Percentiles rank a stretch among this genome's conserved stretches.
phyloP scores from a whole-genome alignment of 2,797 vertebrate species.

The Hypotaenidia philippensis region DNA sequence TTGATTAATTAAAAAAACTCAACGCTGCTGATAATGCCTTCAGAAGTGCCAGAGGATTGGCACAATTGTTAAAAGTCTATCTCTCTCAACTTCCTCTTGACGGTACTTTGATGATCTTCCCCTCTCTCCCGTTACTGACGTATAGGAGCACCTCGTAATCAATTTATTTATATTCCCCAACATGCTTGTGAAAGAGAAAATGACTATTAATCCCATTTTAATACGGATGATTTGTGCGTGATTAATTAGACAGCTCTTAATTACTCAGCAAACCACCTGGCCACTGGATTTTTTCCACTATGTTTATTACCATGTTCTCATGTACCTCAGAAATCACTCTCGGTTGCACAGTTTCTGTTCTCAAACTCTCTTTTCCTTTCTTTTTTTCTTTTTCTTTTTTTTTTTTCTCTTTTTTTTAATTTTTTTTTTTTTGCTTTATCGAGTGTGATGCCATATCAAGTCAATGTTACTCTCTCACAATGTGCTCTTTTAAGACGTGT shows the following conservation, averaged over 20 bases:
- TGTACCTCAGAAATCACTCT: slow-evolving; percentile 92
- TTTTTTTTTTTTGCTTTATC: slow-evolving; percentile 86
- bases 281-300: slow-evolving; percentile 80
- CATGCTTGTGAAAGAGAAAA: neutral
- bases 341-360: slow-evolving; percentile 92
- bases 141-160: neutral
- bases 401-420: neutral
- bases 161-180: slow-evolving; percentile 27
- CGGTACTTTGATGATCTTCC: slow-evolving; percentile 13
- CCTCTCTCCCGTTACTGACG: neutral
- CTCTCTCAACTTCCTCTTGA: neutral
- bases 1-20: neutral
- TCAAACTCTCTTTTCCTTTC: slow-evolving; percentile 71
- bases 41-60: slow-evolving; percentile 43
- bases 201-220: neutral
- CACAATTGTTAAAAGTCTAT: neutral
- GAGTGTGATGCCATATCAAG: slow-evolving; percentile 90
- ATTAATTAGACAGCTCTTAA: slow-evolving; percentile 13
- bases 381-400: neutral
- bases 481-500: slow-evolving; percentile 83
- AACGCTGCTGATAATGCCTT: slow-evolving; percentile 40
- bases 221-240: slow-evolving; percentile 5
- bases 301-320: slow-evolving; percentile 86
- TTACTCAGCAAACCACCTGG: slow-evolving; percentile 54
- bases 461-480: slow-evolving; percentile 84